A percentile compares a stretch with the other conserved stretches of the same genome.
These are phyloP conservation scores for Theropithecus gelada DNA, from an alignment of 2,113 vertebrate species.

Conservation along the genomic window DNA sequence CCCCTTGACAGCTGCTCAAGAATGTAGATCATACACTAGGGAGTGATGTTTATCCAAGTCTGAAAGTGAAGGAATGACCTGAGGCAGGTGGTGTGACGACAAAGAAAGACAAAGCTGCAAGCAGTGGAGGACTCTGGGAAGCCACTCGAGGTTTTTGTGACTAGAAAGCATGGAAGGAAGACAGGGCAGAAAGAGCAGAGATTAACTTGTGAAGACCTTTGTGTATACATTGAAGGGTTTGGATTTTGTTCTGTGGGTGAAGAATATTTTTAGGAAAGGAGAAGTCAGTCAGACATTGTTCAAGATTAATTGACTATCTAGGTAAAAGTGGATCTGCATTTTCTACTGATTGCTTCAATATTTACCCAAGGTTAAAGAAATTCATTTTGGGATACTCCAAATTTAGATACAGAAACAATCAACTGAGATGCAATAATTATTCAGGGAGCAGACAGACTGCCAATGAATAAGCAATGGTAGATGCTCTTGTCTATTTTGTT, in stretches of 20 bases:
- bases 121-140: neutral
- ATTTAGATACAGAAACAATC: neutral
- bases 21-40: neutral
- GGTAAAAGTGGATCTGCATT: neutral
- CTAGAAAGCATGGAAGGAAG: neutral
- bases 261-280: neutral
- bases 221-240: neutral
- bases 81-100: neutral
- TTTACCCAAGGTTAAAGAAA: conserved; percentile 22
- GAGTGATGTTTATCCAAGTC: neutral
- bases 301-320: neutral
- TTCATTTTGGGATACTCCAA: conserved; percentile 9
- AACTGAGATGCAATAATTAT: neutral
- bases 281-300: neutral
- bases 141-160: neutral
- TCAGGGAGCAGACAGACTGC: neutral
- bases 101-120: neutral
- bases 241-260: neutral
- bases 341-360: conserved; percentile 9
- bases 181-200: neutral
- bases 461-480: neutral
- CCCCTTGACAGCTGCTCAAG: neutral
- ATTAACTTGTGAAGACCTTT: neutral
- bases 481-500: conserved; percentile 48
- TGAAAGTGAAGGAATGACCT: neutral